phyloP scores from a whole-genome alignment of 2,113 vertebrate genomes.

The Arothron firmamentum region DNA sequence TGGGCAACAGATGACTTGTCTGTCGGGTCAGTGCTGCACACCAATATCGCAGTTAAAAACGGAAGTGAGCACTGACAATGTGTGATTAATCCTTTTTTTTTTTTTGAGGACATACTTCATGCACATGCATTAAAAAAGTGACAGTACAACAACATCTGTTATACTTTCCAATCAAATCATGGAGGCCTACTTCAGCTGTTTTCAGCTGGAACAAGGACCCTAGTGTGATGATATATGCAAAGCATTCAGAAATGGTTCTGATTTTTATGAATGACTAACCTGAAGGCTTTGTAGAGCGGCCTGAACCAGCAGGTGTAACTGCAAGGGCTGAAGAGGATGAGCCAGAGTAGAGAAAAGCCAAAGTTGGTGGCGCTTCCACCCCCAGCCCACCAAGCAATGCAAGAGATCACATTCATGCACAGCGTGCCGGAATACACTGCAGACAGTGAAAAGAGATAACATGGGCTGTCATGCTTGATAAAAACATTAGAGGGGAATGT shows the following conservation, averaged over 20 bases:
- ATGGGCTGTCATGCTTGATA: not conserved
- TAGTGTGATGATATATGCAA: not conserved
- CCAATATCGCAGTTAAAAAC: no score
- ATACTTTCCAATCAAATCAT: no score
- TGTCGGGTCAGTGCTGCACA: no score
- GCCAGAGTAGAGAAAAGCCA: constrained; percentile 87
- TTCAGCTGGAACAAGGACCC: no score
- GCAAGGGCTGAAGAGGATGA: constrained; percentile 88
- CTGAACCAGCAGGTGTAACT: constrained; percentile 93
- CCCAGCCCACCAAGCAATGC: constrained; percentile 91
- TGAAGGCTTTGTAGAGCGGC: constrained; percentile 91
- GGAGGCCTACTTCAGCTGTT: no score
- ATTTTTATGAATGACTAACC: constrained; percentile 69
- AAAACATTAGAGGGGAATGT: not conserved
- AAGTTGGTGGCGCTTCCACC: constrained; percentile 80
- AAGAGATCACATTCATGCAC: constrained; percentile 81
- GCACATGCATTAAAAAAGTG: no score
- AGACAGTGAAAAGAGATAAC: not conserved
- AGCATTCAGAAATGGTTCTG: not conserved
- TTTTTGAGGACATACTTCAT: no score
- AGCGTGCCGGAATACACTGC: constrained; percentile 88
- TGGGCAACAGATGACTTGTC: no score
- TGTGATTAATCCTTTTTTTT: no score
- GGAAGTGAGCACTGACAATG: no score
- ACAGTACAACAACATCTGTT: no score